These are phyloP conservation scores for Laticauda colubrina DNA, from an alignment of 2,113 vertebrate species.

Conservation along the genomic window DNA sequence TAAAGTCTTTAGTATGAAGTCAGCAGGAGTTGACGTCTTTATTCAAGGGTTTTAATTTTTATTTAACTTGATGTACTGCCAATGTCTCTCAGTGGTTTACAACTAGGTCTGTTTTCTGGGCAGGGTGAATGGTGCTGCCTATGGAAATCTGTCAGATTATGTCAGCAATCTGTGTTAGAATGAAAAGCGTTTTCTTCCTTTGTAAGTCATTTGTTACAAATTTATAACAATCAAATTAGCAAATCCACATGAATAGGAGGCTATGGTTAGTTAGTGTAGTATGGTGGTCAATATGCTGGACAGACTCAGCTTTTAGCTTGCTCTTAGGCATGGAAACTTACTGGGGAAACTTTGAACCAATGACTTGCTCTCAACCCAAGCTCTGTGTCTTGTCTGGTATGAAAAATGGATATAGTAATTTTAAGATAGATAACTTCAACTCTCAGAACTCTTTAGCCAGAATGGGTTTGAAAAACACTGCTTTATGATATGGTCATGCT, in stretches of 20 bases:
- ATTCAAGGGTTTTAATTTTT: neutral
- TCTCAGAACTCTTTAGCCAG: neutral
- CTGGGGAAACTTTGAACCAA: neutral
- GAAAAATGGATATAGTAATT: neutral
- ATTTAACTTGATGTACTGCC: neutral
- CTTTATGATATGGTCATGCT: neutral
- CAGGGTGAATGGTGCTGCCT: conserved; percentile 10
- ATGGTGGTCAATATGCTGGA: neutral
- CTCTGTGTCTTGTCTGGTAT: neutral
- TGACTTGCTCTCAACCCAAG: neutral
- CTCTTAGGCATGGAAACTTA: neutral
- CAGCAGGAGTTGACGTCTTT: neutral
- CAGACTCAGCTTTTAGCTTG: neutral
- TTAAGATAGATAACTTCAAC: neutral
- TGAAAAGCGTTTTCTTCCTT: conserved; percentile 6
- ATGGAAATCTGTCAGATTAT: conserved; percentile 5
- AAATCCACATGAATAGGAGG: neutral
- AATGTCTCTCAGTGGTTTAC: conserved; percentile 19
- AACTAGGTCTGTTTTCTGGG: conserved; percentile 29
- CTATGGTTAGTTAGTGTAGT: neutral
- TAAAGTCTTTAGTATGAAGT: neutral
- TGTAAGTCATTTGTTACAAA: neutral
- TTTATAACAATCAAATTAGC: conserved; percentile 16
- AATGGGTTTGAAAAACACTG: neutral
- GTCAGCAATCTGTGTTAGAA: conserved; percentile 16